phyloP scores from a whole-genome alignment of 2,888 invertebrate species.

The Ectemnius lituratus region DNA sequence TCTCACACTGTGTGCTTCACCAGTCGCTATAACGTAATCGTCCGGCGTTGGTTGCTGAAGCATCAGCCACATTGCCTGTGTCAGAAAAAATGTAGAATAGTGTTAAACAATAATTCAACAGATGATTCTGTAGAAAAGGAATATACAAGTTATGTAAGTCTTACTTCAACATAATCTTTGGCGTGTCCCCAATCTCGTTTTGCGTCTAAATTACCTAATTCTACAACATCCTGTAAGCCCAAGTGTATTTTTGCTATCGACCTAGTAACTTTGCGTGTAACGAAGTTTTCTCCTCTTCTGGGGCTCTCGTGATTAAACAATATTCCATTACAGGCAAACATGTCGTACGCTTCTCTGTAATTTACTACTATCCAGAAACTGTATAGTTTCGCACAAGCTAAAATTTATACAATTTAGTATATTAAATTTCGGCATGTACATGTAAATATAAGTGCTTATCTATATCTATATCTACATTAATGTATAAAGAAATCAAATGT shows the following conservation, averaged over 20 bases:
- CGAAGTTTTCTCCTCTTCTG: slow-evolving; percentile 97
- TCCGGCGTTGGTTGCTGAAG: slow-evolving; percentile 94
- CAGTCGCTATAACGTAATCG: slow-evolving; percentile 98
- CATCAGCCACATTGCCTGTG: slow-evolving; percentile 99
- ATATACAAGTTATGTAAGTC: slow-evolving; percentile 5
- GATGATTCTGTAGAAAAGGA: background rate
- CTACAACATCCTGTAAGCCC: slow-evolving; percentile 90
- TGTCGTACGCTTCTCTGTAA: slow-evolving; percentile 95
- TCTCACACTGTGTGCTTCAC: slow-evolving; percentile 95
- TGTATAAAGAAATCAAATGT: too few relatives aligned
- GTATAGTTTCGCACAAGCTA: slow-evolving; percentile 97
- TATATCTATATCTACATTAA: too few relatives aligned
- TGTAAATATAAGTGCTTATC: too few relatives aligned
- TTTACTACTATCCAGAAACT: slow-evolving; percentile 98
- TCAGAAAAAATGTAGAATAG: slow-evolving; percentile 4
- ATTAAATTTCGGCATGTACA: too few relatives aligned
- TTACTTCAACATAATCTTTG: slow-evolving; percentile 95
- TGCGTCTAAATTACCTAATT: slow-evolving; percentile 96
- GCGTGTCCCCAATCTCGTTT: slow-evolving; percentile 99
- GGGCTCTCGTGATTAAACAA: slow-evolving; percentile 98
- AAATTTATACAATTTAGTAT: slow-evolving; percentile 42
- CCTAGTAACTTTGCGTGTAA: slow-evolving; percentile 98
- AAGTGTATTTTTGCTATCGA: slow-evolving; percentile 97
- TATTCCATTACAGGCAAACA: slow-evolving; percentile 97
- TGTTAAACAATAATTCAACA: too few relatives aligned